phyloP scores from a whole-genome alignment of 2,797 vertebrate species.

The Pangasius sanitwongsei region DNA sequence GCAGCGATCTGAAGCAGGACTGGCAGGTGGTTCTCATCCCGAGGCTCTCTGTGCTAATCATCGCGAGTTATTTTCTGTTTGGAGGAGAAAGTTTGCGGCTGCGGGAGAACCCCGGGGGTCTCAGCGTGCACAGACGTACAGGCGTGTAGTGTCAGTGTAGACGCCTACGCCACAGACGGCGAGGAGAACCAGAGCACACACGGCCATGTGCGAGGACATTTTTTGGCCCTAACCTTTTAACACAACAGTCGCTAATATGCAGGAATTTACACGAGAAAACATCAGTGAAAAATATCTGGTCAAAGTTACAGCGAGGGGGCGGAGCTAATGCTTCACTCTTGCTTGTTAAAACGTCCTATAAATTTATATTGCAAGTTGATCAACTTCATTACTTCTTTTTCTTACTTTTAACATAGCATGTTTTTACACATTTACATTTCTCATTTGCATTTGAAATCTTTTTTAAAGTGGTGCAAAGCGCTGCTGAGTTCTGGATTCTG shows the following conservation, averaged over 20 bases:
- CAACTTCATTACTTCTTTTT: too few relatives aligned
- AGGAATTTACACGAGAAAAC: not conserved
- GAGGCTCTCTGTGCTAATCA: not conserved
- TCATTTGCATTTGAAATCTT: too few relatives aligned
- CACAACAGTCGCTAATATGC: not conserved
- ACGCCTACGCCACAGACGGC: conserved; percentile 27
- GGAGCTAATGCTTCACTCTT: not conserved
- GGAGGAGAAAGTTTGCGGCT: not conserved
- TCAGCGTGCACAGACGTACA: conserved; percentile 7
- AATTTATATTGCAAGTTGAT: not conserved
- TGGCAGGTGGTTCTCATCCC: not conserved
- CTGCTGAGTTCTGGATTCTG: not conserved
- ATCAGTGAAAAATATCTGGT: not conserved
- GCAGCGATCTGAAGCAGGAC: not conserved
- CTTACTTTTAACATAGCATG: too few relatives aligned
- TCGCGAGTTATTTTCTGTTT: not conserved
- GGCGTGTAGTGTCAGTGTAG: not conserved
- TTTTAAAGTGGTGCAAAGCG: not conserved
- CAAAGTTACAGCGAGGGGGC: not conserved
- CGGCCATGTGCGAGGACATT: not conserved
- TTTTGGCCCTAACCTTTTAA: not conserved
- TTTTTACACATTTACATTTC: not conserved
- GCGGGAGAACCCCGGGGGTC: not conserved
- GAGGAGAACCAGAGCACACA: not conserved
- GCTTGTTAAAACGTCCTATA: not conserved